phyloP scores from a whole-genome alignment of 2,888 invertebrate species.

The Buathra laborator region DNA sequence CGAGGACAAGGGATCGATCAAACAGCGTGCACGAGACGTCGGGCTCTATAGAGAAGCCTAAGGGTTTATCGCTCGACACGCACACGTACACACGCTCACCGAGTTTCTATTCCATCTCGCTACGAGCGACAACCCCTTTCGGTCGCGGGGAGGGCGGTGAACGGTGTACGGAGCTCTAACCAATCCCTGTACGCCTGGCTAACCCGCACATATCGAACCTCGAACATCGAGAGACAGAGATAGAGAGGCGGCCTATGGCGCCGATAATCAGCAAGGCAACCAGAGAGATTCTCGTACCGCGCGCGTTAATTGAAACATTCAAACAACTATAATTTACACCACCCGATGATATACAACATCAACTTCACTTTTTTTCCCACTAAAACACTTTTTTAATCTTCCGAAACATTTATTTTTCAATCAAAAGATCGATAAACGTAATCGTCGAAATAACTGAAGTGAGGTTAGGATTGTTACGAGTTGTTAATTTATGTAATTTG shows the following conservation, averaged over 20 bases:
- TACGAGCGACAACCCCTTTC: constrained; percentile 17
- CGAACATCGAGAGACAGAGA: constrained; percentile 12
- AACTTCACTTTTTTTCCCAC: background rate
- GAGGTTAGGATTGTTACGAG: too few species aligned
- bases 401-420: background rate
- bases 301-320: constrained; percentile 20
- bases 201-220: constrained; percentile 9
- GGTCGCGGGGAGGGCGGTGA: background rate
- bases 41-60: constrained; percentile 55
- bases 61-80: constrained; percentile 72
- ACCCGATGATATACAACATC: background rate
- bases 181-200: constrained; percentile 14
- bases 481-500: too few species aligned
- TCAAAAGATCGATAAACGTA: background rate
- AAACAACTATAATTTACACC: background rate
- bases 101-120: constrained; percentile 28
- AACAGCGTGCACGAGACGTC: constrained; percentile 67
- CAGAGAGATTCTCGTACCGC: background rate
- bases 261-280: constrained; percentile 20
- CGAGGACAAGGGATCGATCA: constrained; percentile 72
- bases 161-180: constrained; percentile 5
- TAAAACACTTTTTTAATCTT: background rate
- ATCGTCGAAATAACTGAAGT: background rate
- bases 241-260: background rate
- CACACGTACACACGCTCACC: constrained; percentile 69